Conservation (phyloP, 2,888 invertebrate species). For the Argyresthia goedartella region DNA sequence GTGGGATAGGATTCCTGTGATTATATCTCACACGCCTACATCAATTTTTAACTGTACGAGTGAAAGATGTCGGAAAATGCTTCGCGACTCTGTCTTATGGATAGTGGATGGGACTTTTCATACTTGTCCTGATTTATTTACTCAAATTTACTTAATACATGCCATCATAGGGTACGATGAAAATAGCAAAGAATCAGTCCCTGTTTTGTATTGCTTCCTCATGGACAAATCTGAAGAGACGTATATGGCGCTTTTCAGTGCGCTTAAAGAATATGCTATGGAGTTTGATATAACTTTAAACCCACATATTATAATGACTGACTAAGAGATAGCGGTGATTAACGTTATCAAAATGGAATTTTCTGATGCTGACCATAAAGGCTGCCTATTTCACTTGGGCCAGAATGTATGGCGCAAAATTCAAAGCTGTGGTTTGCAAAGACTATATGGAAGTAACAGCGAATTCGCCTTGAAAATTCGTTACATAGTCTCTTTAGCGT, state of each 20-base stretch:
- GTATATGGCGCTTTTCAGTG: not conserved
- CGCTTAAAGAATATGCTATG: not conserved
- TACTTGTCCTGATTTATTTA: not conserved
- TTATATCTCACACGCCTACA: too few species aligned
- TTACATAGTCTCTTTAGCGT: constrained; percentile 5
- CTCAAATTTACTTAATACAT: not conserved
- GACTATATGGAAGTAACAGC: not conserved
- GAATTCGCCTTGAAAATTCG: constrained; percentile 5
- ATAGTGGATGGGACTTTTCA: too few species aligned
- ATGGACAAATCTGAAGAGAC: not conserved
- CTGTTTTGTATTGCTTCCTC: not conserved
- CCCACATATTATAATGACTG: constrained; percentile 3
- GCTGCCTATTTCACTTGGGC: constrained; percentile 7
- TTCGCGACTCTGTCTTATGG: not conserved
- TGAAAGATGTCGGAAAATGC: not conserved
- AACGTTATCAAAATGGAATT: constrained; percentile 4
- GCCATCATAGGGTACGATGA: not conserved
- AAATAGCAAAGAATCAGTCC: not conserved
- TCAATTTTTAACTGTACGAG: too few species aligned
- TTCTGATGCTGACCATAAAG: constrained; percentile 1
- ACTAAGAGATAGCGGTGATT: constrained; percentile 6
- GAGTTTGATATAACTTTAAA: not conserved
- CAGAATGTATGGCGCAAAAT: constrained; percentile 9
- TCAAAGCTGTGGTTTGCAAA: constrained; percentile 2
- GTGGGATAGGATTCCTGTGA: too few species aligned